Conservation (phyloP, 2,113 vertebrate genomes). For the Penelope pileata region DNA sequence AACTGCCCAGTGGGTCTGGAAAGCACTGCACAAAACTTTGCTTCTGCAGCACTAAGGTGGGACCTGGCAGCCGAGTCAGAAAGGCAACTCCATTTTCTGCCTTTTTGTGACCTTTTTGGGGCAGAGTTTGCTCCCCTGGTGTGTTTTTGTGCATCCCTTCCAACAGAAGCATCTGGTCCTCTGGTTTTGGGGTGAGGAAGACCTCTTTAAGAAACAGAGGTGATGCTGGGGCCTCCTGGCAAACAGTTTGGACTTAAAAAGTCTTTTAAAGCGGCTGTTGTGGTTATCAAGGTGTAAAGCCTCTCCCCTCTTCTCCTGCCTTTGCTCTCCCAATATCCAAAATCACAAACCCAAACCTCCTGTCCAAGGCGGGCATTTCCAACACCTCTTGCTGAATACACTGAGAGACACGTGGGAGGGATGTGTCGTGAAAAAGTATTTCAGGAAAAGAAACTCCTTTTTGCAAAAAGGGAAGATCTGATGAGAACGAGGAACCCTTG, state of each 20-base stretch:
- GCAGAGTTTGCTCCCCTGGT: too few relatives aligned
- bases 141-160: background rate
- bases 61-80: background rate
- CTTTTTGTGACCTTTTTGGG: background rate
- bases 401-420: background rate
- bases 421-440: background rate
- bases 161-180: background rate
- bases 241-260: background rate
- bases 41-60: fast-evolving
- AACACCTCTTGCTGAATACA: background rate
- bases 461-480: background rate
- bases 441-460: background rate
- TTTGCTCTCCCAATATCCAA: background rate
- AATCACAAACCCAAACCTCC: background rate
- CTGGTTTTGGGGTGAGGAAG: background rate
- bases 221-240: background rate
- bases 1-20: background rate
- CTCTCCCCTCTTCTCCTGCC: background rate
- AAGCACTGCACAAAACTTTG: fast-evolving
- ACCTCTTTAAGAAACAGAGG: background rate
- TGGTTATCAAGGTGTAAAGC: background rate
- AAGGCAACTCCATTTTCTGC: background rate
- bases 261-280: background rate
- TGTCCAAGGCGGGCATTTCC: background rate
- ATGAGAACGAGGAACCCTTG: background rate